Conservation (phyloP, 92 coral and sea anemone genomes). For the Paramuricea clavata region DNA sequence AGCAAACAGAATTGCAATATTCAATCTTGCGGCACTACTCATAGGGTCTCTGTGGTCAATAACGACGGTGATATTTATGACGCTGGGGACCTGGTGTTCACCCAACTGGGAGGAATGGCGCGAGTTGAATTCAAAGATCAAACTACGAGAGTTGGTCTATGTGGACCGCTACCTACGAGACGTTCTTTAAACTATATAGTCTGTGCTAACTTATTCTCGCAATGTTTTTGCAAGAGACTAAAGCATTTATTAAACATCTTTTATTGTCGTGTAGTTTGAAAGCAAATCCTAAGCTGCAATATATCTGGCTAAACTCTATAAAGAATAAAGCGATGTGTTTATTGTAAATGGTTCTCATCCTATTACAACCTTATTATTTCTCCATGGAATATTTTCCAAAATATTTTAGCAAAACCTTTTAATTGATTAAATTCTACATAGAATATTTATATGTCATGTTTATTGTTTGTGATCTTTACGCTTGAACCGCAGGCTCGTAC, state of each 20-base stretch:
- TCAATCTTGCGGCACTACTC: slow-evolving; percentile 34
- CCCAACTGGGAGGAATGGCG: slow-evolving; percentile 55
- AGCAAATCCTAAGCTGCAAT: too few relatives aligned
- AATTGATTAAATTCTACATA: too few relatives aligned
- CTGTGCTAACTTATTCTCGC: too few relatives aligned
- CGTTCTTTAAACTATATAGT: neutral
- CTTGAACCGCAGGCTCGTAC: slow-evolving; percentile 72
- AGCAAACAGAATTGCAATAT: neutral
- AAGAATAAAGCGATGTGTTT: too few relatives aligned
- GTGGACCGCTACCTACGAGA: slow-evolving; percentile 36
- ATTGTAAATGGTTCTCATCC: too few relatives aligned
- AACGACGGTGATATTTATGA: slow-evolving; percentile 25
- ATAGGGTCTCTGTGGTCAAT: slow-evolving; percentile 40
- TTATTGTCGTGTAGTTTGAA: too few relatives aligned
- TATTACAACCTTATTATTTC: too few relatives aligned
- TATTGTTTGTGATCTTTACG: neutral
- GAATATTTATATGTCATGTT: neutral
- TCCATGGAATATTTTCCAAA: too few relatives aligned
- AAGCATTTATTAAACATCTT: too few relatives aligned
- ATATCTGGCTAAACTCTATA: too few relatives aligned
- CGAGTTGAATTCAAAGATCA: slow-evolving; percentile 30
- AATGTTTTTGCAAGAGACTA: too few relatives aligned
- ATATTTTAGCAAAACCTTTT: too few relatives aligned
- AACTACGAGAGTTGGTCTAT: slow-evolving; percentile 20
- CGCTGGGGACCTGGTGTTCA: slow-evolving; percentile 51